Conservation (phyloP, 2,797 vertebrate genomes). For the Phataginus tetradactyla region DNA sequence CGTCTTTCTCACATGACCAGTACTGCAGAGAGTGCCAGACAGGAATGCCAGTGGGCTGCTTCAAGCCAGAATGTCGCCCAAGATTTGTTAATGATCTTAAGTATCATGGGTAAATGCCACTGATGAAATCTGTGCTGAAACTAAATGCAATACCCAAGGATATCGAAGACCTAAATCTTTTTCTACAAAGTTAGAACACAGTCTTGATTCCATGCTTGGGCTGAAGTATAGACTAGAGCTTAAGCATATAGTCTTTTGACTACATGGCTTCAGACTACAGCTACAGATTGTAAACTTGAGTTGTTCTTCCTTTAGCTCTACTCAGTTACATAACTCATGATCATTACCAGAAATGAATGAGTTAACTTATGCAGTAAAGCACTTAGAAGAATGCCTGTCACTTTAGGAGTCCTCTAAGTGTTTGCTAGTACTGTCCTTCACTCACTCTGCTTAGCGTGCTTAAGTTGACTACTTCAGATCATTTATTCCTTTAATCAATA, state of each 20-base stretch:
- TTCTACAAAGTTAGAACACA: background rate
- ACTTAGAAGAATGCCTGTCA: background rate
- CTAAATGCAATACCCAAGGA: background rate
- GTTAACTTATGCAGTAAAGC: conserved; percentile 10
- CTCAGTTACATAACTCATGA: background rate
- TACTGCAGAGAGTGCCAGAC: conserved; percentile 25
- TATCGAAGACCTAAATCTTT: background rate
- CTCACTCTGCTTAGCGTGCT: conserved; percentile 24
- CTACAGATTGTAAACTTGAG: background rate
- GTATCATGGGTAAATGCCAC: background rate
- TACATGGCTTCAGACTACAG: background rate
- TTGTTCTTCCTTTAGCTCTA: background rate
- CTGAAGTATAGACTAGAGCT: background rate
- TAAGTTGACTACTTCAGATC: conserved; percentile 24
- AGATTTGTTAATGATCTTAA: conserved; percentile 28
- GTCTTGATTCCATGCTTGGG: background rate
- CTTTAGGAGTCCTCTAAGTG: background rate
- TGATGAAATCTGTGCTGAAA: background rate
- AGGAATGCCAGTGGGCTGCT: conserved; percentile 37
- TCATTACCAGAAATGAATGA: background rate
- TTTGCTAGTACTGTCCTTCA: conserved; percentile 38
- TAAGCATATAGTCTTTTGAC: background rate
- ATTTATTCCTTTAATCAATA: conserved; percentile 53
- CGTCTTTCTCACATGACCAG: conserved; percentile 51
- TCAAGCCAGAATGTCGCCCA: background rate